Evolutionary conservation across 1,140 invertebrate species (phyloP), one percentile per base, ranked within the genome.

Genomic region (Drosophila kohkoa): DNA sequence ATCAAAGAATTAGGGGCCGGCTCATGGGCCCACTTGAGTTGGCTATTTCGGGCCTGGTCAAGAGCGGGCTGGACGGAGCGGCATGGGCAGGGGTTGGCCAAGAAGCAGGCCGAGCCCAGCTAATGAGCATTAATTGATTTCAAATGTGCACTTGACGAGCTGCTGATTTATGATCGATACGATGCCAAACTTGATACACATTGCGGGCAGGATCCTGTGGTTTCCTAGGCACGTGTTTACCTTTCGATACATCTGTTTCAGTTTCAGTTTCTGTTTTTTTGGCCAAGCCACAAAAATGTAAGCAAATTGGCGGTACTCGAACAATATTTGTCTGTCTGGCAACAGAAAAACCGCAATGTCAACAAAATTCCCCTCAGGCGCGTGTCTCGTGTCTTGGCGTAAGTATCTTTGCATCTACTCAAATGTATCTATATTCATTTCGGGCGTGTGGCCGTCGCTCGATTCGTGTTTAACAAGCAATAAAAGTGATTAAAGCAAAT

Each of bases 401-500:
- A 10, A 20, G 20, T 62, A 71, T 59, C 49, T 20, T 60, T 43
- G 45, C 6, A 55, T 57, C 4, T 51, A 11, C 55, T 5, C 13
- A 55, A 57, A 43, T 60, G 58, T 55, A 11, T 63, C 28, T 59
- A 62, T 45, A 63, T 54, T 16, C 60, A 59, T 51, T 49, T 67
- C 30, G 66, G 66, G 45, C 75, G 67, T 51, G 66, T 71, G 68
- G 82, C 82, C 82, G 51, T 55, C 55, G 80, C 72, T 25, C 80
- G 49, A 80, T 72, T 88, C 80, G 55, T 88, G 85, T 88, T 88
- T 81, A 78, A 88, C 85, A 88, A 88, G 77, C 83, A 80, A 88
- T 88, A 83, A 88, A 83, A 69, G 80, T 88, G 83, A 88, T 89
- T 88, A 81, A 87, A 88, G 73, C 77, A 83, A 83, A 88, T 88